Percentiles rank a stretch among this genome's conserved stretches.
Evolutionary conservation across 1,140 invertebrate species (phyloP).

Genomic region (Callitettix versicolor): DNA sequence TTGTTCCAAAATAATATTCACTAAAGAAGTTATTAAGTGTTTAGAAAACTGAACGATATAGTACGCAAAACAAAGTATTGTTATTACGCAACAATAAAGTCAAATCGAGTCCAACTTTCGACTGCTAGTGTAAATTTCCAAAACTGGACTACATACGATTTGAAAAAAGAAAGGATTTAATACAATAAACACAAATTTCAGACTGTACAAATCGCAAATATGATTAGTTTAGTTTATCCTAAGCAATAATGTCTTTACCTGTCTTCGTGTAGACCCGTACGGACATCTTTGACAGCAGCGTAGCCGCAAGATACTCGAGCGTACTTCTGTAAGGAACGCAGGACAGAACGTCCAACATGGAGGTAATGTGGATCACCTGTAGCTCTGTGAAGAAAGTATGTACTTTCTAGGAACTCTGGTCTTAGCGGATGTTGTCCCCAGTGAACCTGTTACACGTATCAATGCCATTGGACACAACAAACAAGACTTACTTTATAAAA

Average conservation of each 20-base stretch:
- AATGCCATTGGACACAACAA: background rate
- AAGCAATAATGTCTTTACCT: constrained; percentile 30
- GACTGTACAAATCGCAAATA: too few relatives aligned
- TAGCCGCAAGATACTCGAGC: constrained; percentile 91
- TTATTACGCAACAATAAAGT: too few relatives aligned
- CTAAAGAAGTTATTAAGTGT: too few relatives aligned
- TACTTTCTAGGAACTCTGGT: constrained; percentile 96
- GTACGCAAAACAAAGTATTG: too few relatives aligned
- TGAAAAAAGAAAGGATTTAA: too few relatives aligned
- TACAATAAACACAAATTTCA: too few relatives aligned
- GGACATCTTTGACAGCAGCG: constrained; percentile 91
- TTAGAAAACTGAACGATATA: too few relatives aligned
- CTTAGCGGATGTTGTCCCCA: constrained; percentile 95
- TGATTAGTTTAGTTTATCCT: too few relatives aligned
- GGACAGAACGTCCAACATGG: constrained; percentile 79
- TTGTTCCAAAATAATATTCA: too few relatives aligned
- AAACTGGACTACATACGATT: too few relatives aligned
- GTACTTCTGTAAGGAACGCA: constrained; percentile 84
- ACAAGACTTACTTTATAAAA: background rate
- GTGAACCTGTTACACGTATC: constrained; percentile 56
- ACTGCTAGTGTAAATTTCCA: too few relatives aligned
- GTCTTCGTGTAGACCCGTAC: constrained; percentile 82
- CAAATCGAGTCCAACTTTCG: too few relatives aligned
- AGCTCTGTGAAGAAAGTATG: constrained; percentile 91
- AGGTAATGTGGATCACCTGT: constrained; percentile 93